These are phyloP conservation scores for Heliconius sara DNA, from an alignment of 2,888 invertebrate genomes.

Conservation along the genomic window DNA sequence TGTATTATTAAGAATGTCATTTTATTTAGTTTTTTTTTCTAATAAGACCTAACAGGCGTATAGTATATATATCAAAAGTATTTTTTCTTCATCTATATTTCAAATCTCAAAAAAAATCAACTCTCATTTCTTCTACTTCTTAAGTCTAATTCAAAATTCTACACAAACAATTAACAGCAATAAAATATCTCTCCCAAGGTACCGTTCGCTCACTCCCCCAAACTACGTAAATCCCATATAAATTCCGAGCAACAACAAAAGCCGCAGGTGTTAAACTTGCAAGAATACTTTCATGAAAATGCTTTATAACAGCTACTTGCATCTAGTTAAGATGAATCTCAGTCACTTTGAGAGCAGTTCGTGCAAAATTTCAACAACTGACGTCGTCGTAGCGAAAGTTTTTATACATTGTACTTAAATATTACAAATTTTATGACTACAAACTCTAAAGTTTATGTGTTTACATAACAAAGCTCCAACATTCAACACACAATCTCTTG, in stretches of 20 bases:
- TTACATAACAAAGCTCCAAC: not conserved
- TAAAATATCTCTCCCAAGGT: not conserved
- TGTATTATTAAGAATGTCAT: not conserved
- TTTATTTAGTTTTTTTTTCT: too few relatives aligned
- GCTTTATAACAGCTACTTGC: slow-evolving; percentile 23
- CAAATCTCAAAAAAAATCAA: too few relatives aligned
- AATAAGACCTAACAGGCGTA: too few relatives aligned
- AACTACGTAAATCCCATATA: slow-evolving; percentile 1
- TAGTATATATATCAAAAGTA: too few relatives aligned
- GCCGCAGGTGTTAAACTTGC: slow-evolving; percentile 32
- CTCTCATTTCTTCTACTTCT: too few relatives aligned
- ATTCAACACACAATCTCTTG: not conserved
- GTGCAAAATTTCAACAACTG: slow-evolving; percentile 28
- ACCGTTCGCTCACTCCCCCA: slow-evolving; percentile 1
- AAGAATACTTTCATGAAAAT: slow-evolving; percentile 24
- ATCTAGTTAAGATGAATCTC: slow-evolving; percentile 27
- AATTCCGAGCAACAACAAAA: slow-evolving; percentile 21
- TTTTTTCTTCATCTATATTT: too few relatives aligned
- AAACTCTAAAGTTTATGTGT: not conserved
- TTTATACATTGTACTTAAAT: not conserved
- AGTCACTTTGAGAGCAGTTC: slow-evolving; percentile 9
- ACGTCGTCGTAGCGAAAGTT: not conserved
- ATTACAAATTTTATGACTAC: not conserved
- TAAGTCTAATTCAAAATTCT: not conserved
- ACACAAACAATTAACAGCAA: not conserved